Conservation (phyloP, 1,140 invertebrate species). For the Drosophila fuyamai region DNA sequence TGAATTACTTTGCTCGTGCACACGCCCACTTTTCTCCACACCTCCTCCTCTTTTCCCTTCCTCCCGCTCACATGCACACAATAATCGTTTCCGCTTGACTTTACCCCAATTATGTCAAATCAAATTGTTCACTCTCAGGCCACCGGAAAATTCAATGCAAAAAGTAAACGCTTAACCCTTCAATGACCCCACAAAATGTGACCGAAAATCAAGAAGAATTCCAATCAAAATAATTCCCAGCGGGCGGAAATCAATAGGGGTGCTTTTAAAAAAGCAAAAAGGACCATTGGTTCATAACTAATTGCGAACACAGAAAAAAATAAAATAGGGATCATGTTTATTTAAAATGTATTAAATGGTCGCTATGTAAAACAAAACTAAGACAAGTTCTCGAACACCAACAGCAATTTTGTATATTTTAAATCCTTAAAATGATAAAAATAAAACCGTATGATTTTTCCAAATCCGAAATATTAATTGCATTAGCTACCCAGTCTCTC, state of each 20-base stretch:
- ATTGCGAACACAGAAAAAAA: conserved; percentile 24
- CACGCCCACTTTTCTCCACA: conserved; percentile 41
- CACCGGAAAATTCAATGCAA: conserved; percentile 28
- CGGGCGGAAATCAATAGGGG: conserved; percentile 24
- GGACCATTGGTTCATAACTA: conserved; percentile 40
- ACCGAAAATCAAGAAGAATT: conserved; percentile 55
- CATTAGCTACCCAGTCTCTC: neutral
- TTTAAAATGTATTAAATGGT: too few relatives aligned
- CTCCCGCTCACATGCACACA: conserved; percentile 16
- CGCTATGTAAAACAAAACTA: too few relatives aligned
- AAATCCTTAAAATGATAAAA: neutral
- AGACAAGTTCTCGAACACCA: too few relatives aligned
- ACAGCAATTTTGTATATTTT: neutral
- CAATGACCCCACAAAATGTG: conserved; percentile 40
- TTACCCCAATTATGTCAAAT: conserved; percentile 78
- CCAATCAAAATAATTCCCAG: conserved; percentile 28
- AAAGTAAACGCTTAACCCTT: conserved; percentile 40
- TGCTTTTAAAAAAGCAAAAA: conserved; percentile 10
- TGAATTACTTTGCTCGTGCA: conserved; percentile 61
- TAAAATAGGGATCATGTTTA: too few relatives aligned
- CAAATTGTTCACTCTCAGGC: conserved; percentile 47
- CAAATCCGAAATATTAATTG: neutral
- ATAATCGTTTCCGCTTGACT: conserved; percentile 79
- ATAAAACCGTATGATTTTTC: neutral
- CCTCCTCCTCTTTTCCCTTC: neutral